phyloP scores from a whole-genome alignment of 2,113 vertebrate genomes.

The Zosterops borbonicus region DNA sequence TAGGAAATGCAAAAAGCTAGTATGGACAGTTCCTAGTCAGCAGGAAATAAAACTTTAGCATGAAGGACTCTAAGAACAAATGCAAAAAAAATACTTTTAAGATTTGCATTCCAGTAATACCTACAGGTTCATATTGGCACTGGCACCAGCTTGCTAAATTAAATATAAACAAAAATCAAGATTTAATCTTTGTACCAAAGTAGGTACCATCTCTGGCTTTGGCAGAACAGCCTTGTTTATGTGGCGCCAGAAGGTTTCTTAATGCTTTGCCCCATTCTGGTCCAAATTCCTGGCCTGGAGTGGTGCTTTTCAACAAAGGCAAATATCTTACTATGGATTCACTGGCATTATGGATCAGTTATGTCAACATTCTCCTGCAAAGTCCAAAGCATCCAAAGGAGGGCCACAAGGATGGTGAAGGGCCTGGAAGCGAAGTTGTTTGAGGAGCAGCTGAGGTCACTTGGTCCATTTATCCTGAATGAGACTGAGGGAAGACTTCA shows the following conservation, averaged over 20 bases:
- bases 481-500: not conserved
- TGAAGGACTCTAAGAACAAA: not conserved
- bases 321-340: not conserved
- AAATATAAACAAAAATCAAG: not conserved
- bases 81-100: not conserved
- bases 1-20: not conserved
- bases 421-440: not conserved
- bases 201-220: not conserved
- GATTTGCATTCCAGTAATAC: not conserved
- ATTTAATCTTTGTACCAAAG: not conserved
- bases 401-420: not conserved
- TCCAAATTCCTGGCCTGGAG: not conserved
- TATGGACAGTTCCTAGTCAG: not conserved
- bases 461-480: not conserved
- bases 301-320: not conserved
- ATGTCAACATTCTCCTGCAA: not conserved
- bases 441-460: not conserved
- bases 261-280: not conserved
- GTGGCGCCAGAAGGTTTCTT: not conserved
- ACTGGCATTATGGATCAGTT: not conserved
- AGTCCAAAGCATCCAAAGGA: not conserved
- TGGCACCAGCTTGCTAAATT: not conserved
- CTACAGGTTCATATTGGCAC: not conserved
- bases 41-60: not conserved
- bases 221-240: not conserved